phyloP scores from a whole-genome alignment of 2,888 invertebrate genomes.

The Biston stratarius region DNA sequence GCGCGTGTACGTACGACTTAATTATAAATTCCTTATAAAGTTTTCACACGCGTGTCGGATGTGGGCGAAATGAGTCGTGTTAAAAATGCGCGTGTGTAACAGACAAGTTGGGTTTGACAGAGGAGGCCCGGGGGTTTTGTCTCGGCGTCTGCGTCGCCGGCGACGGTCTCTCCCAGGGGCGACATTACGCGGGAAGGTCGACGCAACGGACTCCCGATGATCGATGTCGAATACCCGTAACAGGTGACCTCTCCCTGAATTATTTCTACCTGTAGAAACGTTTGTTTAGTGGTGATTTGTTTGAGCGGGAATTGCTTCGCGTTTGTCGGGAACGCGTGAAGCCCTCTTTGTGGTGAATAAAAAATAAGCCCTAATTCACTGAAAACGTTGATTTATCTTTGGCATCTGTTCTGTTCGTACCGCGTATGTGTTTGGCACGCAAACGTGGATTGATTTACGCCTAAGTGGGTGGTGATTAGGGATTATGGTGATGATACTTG shows the following conservation, averaged over 20 bases:
- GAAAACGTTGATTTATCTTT: constrained; percentile 57
- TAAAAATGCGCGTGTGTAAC: constrained; percentile 68
- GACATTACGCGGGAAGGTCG: constrained; percentile 81
- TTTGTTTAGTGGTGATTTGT: constrained; percentile 84
- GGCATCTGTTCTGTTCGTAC: constrained; percentile 55
- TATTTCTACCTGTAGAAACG: constrained; percentile 83
- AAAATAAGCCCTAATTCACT: constrained; percentile 48
- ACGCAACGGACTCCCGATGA: constrained; percentile 82
- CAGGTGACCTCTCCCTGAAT: constrained; percentile 85
- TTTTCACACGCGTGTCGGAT: constrained; percentile 68
- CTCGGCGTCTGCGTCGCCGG: constrained; percentile 67
- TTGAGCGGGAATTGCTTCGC: constrained; percentile 74
- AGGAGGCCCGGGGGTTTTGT: constrained; percentile 71
- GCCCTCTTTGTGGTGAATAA: constrained; percentile 63
- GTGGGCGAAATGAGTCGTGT: constrained; percentile 58
- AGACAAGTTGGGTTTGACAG: constrained; percentile 74
- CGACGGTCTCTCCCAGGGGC: constrained; percentile 74
- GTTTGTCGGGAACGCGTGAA: constrained; percentile 61
- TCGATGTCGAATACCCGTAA: constrained; percentile 84
- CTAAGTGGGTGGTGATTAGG: constrained; percentile 32
- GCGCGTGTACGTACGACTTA: constrained; percentile 63
- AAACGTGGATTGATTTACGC: constrained; percentile 37
- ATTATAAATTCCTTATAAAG: constrained; percentile 79
- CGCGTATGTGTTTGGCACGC: constrained; percentile 47
- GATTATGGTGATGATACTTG: constrained; percentile 29